Conservation (phyloP, 2,888 invertebrate genomes). For the Elmis aenea region DNA sequence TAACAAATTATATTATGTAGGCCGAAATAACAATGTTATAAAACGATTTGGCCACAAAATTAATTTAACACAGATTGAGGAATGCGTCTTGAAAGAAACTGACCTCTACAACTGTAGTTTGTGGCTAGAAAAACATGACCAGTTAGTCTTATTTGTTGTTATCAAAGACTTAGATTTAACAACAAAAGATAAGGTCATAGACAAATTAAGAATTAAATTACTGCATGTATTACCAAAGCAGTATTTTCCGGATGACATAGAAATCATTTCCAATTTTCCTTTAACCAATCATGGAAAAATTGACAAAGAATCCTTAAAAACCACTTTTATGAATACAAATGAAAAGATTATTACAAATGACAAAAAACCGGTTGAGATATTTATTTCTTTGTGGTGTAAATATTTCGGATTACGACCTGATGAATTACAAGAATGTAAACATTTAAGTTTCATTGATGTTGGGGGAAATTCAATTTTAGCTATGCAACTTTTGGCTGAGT, state of each 20-base stretch:
- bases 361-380: constrained; percentile 30
- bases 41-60: constrained; percentile 75
- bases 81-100: constrained; percentile 45
- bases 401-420: constrained; percentile 37
- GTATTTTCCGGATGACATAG: constrained; percentile 58
- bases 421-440: constrained; percentile 17
- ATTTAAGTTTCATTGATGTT: constrained; percentile 52
- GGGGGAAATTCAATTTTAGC: constrained; percentile 72
- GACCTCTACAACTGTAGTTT: constrained; percentile 52
- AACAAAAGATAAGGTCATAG: constrained; percentile 30
- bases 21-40: constrained; percentile 63
- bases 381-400: constrained; percentile 33
- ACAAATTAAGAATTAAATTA: constrained; percentile 35
- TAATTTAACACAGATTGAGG: constrained; percentile 56
- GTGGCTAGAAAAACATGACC: constrained; percentile 49
- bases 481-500: constrained; percentile 56
- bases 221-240: constrained; percentile 39
- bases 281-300: constrained; percentile 68
- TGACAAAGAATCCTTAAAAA: constrained; percentile 48
- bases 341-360: not conserved
- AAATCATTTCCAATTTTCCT: constrained; percentile 56
- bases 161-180: constrained; percentile 27
- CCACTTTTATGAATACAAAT: constrained; percentile 39
- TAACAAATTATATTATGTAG: constrained; percentile 56
- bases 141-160: constrained; percentile 52